These are phyloP conservation scores for Mesembrinibis cayennensis DNA, from an alignment of 2,113 vertebrate species.

Conservation along the genomic window DNA sequence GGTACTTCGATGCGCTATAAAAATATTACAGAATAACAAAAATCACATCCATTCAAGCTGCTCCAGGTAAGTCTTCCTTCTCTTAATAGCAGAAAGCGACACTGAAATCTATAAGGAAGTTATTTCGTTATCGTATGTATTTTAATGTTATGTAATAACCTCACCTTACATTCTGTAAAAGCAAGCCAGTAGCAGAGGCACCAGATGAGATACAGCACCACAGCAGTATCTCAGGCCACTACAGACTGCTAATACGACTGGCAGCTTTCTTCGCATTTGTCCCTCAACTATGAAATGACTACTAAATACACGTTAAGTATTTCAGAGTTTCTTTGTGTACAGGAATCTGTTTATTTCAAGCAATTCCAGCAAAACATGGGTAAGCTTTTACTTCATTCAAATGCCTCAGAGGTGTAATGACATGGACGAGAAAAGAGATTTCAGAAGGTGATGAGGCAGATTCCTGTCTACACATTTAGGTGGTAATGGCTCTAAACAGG, in stretches of 20 bases:
- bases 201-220: neutral
- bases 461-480: neutral
- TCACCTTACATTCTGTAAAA: neutral
- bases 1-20: neutral
- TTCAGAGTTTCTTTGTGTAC: neutral
- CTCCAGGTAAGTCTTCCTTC: neutral
- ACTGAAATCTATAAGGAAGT: neutral
- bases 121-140: accelerated
- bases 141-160: neutral
- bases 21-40: neutral
- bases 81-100: neutral
- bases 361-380: neutral
- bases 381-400: neutral
- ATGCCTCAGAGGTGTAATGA: neutral
- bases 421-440: neutral
- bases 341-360: neutral
- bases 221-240: neutral
- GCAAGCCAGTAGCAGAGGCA: neutral
- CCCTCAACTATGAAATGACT: neutral
- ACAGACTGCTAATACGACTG: neutral
- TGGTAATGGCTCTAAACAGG: neutral
- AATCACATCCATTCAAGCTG: neutral
- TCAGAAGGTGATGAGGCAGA: neutral
- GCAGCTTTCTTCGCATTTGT: neutral
- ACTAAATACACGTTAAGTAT: neutral